Conservation (phyloP, 2,888 invertebrate genomes). For the Horisme vitalbata region DNA sequence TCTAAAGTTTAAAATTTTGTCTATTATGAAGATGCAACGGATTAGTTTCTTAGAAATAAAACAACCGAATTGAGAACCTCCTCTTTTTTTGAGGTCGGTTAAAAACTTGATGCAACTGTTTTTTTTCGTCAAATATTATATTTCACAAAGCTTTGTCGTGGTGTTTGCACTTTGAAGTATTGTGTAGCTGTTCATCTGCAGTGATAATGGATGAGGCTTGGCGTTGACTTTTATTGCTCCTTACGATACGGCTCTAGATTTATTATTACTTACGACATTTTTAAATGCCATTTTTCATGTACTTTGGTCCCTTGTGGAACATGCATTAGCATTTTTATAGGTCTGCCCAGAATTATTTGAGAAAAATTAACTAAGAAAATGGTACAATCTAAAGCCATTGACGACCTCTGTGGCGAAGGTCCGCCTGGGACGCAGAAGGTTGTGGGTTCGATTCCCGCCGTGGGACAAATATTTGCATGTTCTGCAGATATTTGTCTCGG, state of each 20-base stretch:
- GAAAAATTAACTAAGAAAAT: no score
- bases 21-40: no score
- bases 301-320: constrained; percentile 6
- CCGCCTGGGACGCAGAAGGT: no score
- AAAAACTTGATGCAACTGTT: background rate
- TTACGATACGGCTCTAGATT: constrained; percentile 24
- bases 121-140: constrained; percentile 10
- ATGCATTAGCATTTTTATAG: background rate
- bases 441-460: no score
- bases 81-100: no score
- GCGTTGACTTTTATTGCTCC: constrained; percentile 26
- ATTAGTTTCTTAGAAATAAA: no score
- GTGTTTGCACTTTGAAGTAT: constrained; percentile 15
- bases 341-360: background rate
- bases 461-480: no score
- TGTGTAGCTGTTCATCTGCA: constrained; percentile 1
- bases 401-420: no score
- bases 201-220: constrained; percentile 13
- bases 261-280: constrained; percentile 25
- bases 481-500: no score
- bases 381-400: no score
- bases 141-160: constrained; percentile 16
- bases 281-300: constrained; percentile 21
- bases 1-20: no score
- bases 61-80: no score